These are phyloP conservation scores for Gymnoscopelus braueri DNA, from an alignment of 2,797 vertebrate species.

Conservation along the genomic window DNA sequence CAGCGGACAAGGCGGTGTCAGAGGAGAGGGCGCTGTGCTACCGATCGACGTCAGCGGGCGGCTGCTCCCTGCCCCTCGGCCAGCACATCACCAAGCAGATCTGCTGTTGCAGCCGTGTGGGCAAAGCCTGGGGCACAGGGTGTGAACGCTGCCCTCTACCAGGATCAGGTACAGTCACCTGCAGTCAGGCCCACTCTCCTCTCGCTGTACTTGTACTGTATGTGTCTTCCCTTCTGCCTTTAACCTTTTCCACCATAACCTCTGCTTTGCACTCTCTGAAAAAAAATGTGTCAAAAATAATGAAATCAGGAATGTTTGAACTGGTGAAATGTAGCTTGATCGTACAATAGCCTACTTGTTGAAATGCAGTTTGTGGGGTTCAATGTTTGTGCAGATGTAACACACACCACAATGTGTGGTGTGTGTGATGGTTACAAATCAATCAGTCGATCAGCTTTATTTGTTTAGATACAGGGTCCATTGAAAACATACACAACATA, in stretches of 20 bases:
- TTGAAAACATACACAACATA: too few species aligned
- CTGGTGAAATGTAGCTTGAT: constrained; percentile 30
- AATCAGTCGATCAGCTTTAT: too few species aligned
- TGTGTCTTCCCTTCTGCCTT: neutral
- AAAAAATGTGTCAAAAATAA: too few species aligned
- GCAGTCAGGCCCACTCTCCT: neutral
- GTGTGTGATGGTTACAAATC: constrained; percentile 6
- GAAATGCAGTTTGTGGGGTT: constrained; percentile 24
- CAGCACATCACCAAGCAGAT: constrained; percentile 85
- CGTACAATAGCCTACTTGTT: constrained; percentile 5
- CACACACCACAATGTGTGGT: constrained; percentile 10
- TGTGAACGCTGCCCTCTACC: constrained; percentile 83
- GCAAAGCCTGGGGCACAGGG: constrained; percentile 79
- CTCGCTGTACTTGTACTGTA: neutral
- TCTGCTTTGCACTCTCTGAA: too few species aligned
- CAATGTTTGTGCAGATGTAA: constrained; percentile 48
- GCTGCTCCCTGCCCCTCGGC: constrained; percentile 77
- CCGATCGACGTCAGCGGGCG: constrained; percentile 62
- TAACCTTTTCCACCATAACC: too few species aligned
- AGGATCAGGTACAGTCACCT: constrained; percentile 71
- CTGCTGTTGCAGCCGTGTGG: constrained; percentile 86
- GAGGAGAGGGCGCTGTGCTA: constrained; percentile 75
- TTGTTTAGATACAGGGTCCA: too few species aligned
- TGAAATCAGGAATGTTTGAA: constrained; percentile 1
- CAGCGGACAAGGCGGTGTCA: constrained; percentile 85